Base-by-base conservation (phyloP, 2,797 vertebrate genomes). In the Danio aesculapii region DNA sequence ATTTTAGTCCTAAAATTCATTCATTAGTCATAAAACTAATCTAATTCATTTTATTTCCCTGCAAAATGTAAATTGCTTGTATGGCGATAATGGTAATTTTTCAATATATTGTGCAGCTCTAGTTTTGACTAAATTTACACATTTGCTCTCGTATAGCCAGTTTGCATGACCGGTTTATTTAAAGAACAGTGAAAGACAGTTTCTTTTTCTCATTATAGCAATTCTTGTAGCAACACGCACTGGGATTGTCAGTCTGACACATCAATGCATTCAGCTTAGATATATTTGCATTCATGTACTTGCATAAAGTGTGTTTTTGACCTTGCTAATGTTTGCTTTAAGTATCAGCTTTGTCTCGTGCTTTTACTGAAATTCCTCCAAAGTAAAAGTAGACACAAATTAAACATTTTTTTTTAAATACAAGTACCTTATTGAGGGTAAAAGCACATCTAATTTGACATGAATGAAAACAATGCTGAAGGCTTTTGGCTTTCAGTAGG, bases 281-380 rank as follows among this genome's bases (percentile, higher is more conserved):
- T 1, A 12, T 39, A 1, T 39, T 61, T 61, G 12, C 58, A 12
- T 59, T 68, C 19, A 46, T 43, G 13, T 58, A 13, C 41, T 58
- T 73, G 8, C 8, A 19, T 49, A 14, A n/a, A 21, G 44, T 58
- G 30, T 14, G 8, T 71, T 71, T 73, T 5, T 57, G 43, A 59
- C 55, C 43, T 47, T 59, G 17, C 30, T 44, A 21, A 10, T 59
- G 43, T 73, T 73, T 73, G 55, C 71, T 47, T 73, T 59, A 30
- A 47, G 55, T 59, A 59, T 73, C 55, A 59, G 16, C 44, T 73
- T 58, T 59, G 13, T 59, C 8, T 59, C 14, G 4, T 73, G 43
- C 46, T 73, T 73, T 47, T 5, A 21, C 17, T 9, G 8, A 19
- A 46, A 12, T 47, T 73, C 41, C 53, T 59, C 44, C 9, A 39